Evolutionary conservation across 2,888 invertebrate species (phyloP), one percentile per base, ranked within the genome.

Genomic region (Eupithecia pulchellata): DNA sequence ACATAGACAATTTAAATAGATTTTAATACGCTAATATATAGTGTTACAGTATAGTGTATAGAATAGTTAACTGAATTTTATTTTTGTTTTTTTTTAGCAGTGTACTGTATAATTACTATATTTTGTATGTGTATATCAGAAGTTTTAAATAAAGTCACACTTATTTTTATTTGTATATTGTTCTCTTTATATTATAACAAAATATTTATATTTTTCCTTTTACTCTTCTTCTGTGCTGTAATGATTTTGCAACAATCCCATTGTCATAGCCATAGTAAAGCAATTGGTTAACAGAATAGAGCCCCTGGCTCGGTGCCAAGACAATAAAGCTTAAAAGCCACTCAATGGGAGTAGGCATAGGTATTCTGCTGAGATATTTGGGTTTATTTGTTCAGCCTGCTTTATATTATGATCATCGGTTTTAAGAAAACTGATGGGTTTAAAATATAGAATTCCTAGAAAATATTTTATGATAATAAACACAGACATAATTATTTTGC

Each of bases 221-320:
- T n/a, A n/a, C n/a, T n/a, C n/a, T n/a, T n/a, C n/a, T n/a, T n/a
- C n/a, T n/a, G n/a, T n/a, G n/a, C n/a, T 47, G 20, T 2, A 9
- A 42, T 42, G 42, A 20, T 47, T 47, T 20, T 3, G 20, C 20
- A 20, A 20, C 3, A 9, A 47, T 47, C 2, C n/a, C n/a, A 42
- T 42, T 42, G 13, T 34, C 1, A 34, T 34, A 13, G 9, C 20
- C 42, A 47, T 47, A 20, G 42, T 47, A 47, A 47, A 47, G 20
- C 42, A 1, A 47, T 47, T 47, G 20, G 20, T 3, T 47, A 20
- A 9, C 42, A 20, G 42, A 47, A 47, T 47, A 9, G 42, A 20
- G 42, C 20, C 2, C 42, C 78, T 85, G 86, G 86, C 79, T 8
- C 1, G 0, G 8, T 68, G 81, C 86, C 86, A 86, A 78, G 68